Conservation (phyloP, 1,140 invertebrate genomes). For the Orius laevigatus region DNA sequence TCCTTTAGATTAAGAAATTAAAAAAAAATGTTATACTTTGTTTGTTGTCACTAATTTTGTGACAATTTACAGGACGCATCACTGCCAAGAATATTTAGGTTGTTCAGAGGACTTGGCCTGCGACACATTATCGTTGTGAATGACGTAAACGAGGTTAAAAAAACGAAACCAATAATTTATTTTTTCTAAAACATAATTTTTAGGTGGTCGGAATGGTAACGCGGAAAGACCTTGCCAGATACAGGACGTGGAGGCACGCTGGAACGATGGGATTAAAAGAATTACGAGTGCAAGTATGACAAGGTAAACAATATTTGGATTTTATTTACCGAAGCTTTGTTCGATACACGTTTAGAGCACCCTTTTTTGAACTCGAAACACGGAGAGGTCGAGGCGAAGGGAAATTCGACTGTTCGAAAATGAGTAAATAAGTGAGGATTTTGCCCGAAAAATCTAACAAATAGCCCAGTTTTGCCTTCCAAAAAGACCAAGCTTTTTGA, state of each 20-base stretch:
- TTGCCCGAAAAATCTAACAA: too few relatives aligned
- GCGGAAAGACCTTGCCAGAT: conserved; percentile 79
- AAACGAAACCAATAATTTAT: conserved; percentile 4
- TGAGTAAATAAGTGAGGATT: too few relatives aligned
- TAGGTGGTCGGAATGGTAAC: conserved; percentile 74
- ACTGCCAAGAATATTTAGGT: conserved; percentile 73
- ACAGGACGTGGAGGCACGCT: conserved; percentile 53
- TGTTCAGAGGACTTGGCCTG: conserved; percentile 84
- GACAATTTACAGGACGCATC: conserved; percentile 53
- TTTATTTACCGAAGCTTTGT: conserved; percentile 2
- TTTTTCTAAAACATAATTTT: conserved; percentile 1
- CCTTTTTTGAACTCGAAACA: too few relatives aligned
- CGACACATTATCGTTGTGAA: conserved; percentile 86
- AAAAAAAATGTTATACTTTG: too few relatives aligned
- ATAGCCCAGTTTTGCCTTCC: too few relatives aligned
- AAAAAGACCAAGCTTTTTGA: too few relatives aligned
- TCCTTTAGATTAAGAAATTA: too few relatives aligned
- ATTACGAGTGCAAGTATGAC: conserved; percentile 36
- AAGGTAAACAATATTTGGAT: conserved; percentile 16
- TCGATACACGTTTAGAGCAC: neutral
- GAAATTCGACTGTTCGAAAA: too few relatives aligned
- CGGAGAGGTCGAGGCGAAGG: too few relatives aligned
- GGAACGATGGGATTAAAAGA: conserved; percentile 63
- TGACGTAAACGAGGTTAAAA: conserved; percentile 64
- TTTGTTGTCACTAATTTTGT: too few relatives aligned